A percentile compares a stretch with the other conserved stretches of the same genome.
phyloP scores from a whole-genome alignment of 2,888 invertebrate genomes.

The Pelosia muscerda region DNA sequence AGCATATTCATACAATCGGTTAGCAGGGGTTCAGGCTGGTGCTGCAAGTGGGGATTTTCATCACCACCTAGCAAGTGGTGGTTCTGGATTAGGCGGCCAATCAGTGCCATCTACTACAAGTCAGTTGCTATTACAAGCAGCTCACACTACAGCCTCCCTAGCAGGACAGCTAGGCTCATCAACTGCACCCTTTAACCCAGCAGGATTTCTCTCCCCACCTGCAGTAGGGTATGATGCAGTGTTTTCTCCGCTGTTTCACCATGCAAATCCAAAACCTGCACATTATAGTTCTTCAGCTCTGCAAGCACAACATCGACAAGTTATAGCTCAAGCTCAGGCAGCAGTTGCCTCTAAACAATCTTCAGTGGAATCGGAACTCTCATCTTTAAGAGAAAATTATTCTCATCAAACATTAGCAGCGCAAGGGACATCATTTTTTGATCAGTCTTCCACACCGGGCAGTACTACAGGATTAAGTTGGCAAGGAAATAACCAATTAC shows the following conservation, averaged over 20 bases:
- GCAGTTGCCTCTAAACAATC: constrained; percentile 87
- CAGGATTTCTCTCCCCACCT: constrained; percentile 91
- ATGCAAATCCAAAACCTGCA: constrained; percentile 91
- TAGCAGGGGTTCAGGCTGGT: constrained; percentile 90
- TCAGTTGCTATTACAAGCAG: constrained; percentile 89
- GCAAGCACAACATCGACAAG: constrained; percentile 90
- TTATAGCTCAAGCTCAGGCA: constrained; percentile 86
- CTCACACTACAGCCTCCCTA: constrained; percentile 87
- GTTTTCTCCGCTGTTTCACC: constrained; percentile 94
- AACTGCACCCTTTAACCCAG: constrained; percentile 89
- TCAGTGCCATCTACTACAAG: constrained; percentile 89
- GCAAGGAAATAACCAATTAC: constrained; percentile 91
- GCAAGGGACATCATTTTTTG: constrained; percentile 89
- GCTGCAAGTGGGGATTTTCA: constrained; percentile 90
- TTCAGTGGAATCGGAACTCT: constrained; percentile 86
- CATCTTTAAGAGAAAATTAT: constrained; percentile 87
- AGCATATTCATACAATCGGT: constrained; percentile 94
- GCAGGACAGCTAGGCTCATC: constrained; percentile 88
- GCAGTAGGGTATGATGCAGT: constrained; percentile 93
- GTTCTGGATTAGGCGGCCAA: constrained; percentile 83
- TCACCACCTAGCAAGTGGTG: constrained; percentile 89
- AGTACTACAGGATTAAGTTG: constrained; percentile 87
- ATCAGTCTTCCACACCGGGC: constrained; percentile 87
- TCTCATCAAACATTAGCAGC: constrained; percentile 86
- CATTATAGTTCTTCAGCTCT: constrained; percentile 89